Base-by-base conservation (phyloP, 2,888 invertebrate species). In the Philopedon plagiatum region DNA sequence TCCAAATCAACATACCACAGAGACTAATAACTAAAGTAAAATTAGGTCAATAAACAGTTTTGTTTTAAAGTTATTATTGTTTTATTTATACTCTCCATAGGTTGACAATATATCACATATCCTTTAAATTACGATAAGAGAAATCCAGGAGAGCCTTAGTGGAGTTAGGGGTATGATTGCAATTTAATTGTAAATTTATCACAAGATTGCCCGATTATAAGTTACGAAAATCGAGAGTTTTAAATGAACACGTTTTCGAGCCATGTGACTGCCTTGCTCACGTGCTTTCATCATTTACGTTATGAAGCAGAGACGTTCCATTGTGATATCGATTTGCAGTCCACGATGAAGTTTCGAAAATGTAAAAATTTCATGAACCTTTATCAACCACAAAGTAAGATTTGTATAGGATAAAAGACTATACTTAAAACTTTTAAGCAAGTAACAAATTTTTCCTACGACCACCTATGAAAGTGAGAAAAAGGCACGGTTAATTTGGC, bases 231-330 rank as follows among this genome's bases (percentile, higher is more conserved):
- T 13, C 23, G 49, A 21, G 5, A n/a, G 23, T 4, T 46, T 49
- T 23, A 9, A 26, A 49, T 26, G n/a, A 13, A 49, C 49, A 49
- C 49, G 49, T 49, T 23, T 23, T 1, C 26, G 7, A 8, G 49
- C 49, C 49, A 49, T 26, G 49, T 49, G 49, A 49, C 49, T 26
- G n/a, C 49, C 13, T 23, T 26, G 49, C 49, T 49, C 49, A 49
- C 49, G 49, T 49, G 49, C 49, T 26, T 49, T 23, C 26, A 49
- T 26, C 49, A 13, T 13, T 13, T n/a, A 49, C 23, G 23, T 23
- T 49, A 5, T 0, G 5, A 26, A 49, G 19, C 49, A 49, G n/a
- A n/a, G 49, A 26, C 23, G 49, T 49, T 19, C 9, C 19, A 44
- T 44, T 44, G 18, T 15, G 7, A 4, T 18, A 5, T 5, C 5